Base-by-base conservation (phyloP, 2,797 vertebrate species). In the Anolis apletophallus region DNA sequence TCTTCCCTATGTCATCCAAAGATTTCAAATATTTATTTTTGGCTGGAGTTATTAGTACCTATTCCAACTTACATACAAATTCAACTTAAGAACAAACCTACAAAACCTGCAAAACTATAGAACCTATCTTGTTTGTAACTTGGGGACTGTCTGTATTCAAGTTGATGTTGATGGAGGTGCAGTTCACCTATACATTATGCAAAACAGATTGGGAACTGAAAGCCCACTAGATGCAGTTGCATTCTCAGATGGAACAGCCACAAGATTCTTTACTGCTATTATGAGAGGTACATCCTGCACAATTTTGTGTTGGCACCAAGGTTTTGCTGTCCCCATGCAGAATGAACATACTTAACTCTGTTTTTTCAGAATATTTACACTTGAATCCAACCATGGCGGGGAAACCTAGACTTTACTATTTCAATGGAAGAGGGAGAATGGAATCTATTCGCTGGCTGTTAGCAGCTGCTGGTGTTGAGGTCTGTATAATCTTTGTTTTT, bases 401-500 rank as follows among this genome's bases (percentile, higher is more conserved):
- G 75, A 98, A 95, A 90, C 94, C 95, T 0, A 96, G 96, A 69
- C 93, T 98, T 83, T 67, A 96, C 84, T 98, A 98, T 82, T 97
- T 98, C 21, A 84, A 97, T 87, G 98, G 97, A 21, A 96, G 98
- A 94, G 98, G 98, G 40, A 97, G 89, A 92, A 98, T 98, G 98
- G 98, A 98, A 89, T 94, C 97, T 0, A 83, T 98, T 85, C 96
- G 96, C 36, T 98, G 98, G 98, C 92, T 98, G 54, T 50, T 98
- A 68, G 90, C 97, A 1, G 97, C 95, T 29, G 97, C 97, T 55
- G 95, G 93, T 1, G 96, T 97, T 0, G 95, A 98, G 93, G 97
- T 98, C 88, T 90, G 94, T 80, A 59, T 26, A 21, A 23, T 8
- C 26, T 14, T 46, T 21, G 2, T 86, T 89, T 23, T 83, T 54